Base-by-base conservation (phyloP, 2,113 vertebrate genomes). In the Myrmecophaga tridactyla region DNA sequence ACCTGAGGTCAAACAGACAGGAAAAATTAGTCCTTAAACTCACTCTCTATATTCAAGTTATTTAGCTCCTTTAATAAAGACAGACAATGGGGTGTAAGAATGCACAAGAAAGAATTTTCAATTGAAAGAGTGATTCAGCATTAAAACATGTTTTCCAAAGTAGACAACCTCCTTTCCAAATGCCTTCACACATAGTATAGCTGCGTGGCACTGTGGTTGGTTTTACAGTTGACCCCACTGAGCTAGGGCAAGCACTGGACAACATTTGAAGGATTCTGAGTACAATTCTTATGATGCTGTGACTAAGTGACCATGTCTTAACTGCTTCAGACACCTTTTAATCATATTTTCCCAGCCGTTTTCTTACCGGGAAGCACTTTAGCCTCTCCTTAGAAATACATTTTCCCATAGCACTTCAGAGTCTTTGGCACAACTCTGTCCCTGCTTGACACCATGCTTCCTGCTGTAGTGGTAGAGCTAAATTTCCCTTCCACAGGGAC, bases 11-110 rank as follows among this genome's bases (percentile, higher is more conserved):
- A 60, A 69, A 70, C 3, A 69, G 83, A 90, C 81, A 29, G 29
- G 67, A 90, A 70, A 94, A 77, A 62, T 36, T 53, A 25, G 58
- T 58, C 34, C 56, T 95, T 90, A 53, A 46, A 46, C 46, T 62
- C 39, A 53, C 21, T 80, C 46, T 60, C 56, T 80, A 10, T 29
- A 21, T 69, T 89, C 18, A 20, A 94, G 94, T 93, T 85, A 87
- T 62, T 95, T 95, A 76, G 29, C 43, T 90, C 43, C 36, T 27
- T 48, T 88, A n/a, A n/a, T 86, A 86, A 93, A 92, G 76, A 78
- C 56, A 94, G 12, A 90, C 94, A 85, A 82, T 29, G n/a, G 56
- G 94, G 31, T 62, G 23, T 48, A 85, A 36, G 70, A 87, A 51
- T 31, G 34, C 5, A 4, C 18, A 62, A 75, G 60, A 86, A 93